Evolutionary conservation across 2,888 invertebrate species (phyloP).

Genomic region (Sicus ferrugineus): DNA sequence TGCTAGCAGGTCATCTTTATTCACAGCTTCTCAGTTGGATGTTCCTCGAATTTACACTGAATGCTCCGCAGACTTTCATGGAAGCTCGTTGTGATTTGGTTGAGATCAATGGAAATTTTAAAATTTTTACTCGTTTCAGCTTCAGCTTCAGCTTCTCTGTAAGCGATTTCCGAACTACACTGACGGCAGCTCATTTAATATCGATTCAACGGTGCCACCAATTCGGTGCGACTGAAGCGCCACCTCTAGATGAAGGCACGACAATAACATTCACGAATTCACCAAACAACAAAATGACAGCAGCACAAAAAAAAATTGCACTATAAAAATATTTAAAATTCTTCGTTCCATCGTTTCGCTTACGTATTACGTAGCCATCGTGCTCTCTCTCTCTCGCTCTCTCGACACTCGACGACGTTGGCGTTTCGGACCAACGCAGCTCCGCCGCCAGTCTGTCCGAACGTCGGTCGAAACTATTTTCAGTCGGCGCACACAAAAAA

Average conservation of each 20-base stretch:
- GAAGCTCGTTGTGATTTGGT: background rate
- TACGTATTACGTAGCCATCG: slow-evolving; percentile 6
- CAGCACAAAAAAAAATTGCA: slow-evolving; percentile 1
- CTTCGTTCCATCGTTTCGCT: slow-evolving; percentile 18
- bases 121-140: background rate
- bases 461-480: slow-evolving; percentile 12
- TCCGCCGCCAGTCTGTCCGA: slow-evolving; percentile 10
- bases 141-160: no score
- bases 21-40: background rate
- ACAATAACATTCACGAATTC: background rate
- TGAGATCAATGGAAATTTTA: background rate
- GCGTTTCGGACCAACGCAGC: slow-evolving; percentile 27
- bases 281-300: slow-evolving; percentile 11
- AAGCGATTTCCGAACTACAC: no score
- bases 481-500: background rate
- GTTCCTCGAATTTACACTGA: slow-evolving; percentile 4
- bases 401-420: background rate
- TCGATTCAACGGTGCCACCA: background rate
- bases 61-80: background rate
- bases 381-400: background rate
- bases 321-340: slow-evolving; percentile 20
- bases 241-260: background rate
- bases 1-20: background rate
- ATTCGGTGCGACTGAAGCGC: slow-evolving; percentile 21
- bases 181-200: no score